Evolutionary conservation across 2,888 invertebrate genomes (phyloP), one percentile per base, ranked within the genome.

Genomic region (Dorcus hopei): DNA sequence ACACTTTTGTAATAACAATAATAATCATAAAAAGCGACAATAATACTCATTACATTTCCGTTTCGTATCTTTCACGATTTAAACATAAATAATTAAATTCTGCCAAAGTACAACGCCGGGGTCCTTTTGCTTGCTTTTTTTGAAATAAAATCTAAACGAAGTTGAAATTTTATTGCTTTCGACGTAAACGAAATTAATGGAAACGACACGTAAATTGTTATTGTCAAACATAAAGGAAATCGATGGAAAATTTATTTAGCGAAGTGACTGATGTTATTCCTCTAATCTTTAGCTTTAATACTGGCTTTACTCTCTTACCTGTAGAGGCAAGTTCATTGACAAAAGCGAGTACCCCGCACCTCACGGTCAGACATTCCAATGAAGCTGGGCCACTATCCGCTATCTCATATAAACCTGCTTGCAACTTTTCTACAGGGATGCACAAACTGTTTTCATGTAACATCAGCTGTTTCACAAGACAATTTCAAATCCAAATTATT

Each of bases 281-380:
- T 55, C 53, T 60, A 57, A 53, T 57, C 54, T 58, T 55, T 58
- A 58, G 60, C 55, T 56, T 60, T 59, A 60, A 62, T 62, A 57
- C 58, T 56, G 49, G 56, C 51, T 59, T 58, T 61, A 61, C 57
- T 54, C 58, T 59, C 56, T 58, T 61, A 60, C 63, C 61, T 40
- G 53, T 53, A 59, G 61, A 61, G 60, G 62, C 66, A 66, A 67
- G 68, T 69, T 69, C 68, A 67, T 69, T 69, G 68, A 69, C 67
- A 69, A 69, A 69, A 66, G 65, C 65, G 55, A 61, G 52, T 59
- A 61, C 61, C 68, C 66, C 68, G 62, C 65, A 61, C 66, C 65
- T 65, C 66, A 61, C 66, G 61, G 65, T 64, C 68, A 63, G 65
- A 61, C 68, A 67, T 69, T 69, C 68, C 68, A 62, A 65, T 60